Evolutionary conservation across 2,797 vertebrate genomes (phyloP), one percentile per base, ranked within the genome.

Genomic region (Gallinago stenura): DNA sequence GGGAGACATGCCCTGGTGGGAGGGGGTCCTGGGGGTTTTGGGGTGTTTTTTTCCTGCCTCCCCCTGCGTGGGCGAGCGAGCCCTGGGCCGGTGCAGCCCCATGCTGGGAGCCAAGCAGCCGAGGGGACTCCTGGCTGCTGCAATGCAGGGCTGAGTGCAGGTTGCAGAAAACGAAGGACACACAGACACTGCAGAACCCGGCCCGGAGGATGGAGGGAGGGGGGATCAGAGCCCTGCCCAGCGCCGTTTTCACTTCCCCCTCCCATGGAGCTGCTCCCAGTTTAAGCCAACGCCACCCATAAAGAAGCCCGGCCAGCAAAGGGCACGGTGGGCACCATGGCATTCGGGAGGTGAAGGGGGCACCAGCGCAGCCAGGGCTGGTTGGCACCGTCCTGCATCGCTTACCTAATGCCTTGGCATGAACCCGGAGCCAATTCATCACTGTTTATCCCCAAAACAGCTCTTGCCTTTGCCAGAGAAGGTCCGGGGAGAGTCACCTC

Each of bases 101-200:
- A 19, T 21, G 37, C 51, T 8, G 22, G 91, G 92, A 97, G 70
- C 85, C 48, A 68, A 24, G 75, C 95, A 83, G 79, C 85, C 3
- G 54, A 92, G 96, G 96, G 95, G 92, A 96, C 89, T 91, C 25
- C 78, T 92, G 61, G 90, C 85, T 97, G 93, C 98, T 98, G 98
- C 97, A 98, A 97, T 98, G 98, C 98, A 98, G 98, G 87, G 96
- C 95, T 97, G 60, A 96, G 91, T 88, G 93, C 94, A 97, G 95
- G 94, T 94, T 97, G 97, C 96, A 94, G 94, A 96, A 95, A 94
- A 39, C 15, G 96, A 97, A 97, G 96, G 97, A 94, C 97, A 69
- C 56, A 97, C 96, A 96, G 94, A 93, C 95, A 95, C 96, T 97
- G 97, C 97, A 97, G 95, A 97, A 96, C 61, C 48, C 18, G 93